These are phyloP conservation scores for Rhamphomyia laevipes DNA, from an alignment of 2,888 invertebrate species.

Conservation along the genomic window DNA sequence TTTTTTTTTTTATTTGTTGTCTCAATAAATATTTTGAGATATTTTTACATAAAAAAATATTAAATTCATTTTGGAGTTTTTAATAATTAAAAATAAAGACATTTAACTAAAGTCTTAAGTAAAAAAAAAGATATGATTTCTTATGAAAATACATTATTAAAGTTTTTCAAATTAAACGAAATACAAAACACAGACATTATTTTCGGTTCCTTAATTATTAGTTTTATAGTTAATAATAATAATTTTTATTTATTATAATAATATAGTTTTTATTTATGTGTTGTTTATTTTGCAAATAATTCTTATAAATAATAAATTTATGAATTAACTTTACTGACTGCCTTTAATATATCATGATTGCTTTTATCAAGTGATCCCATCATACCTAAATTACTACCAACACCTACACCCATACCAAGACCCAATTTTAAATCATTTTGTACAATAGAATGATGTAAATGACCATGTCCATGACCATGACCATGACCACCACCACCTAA, in stretches of 20 bases:
- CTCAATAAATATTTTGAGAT: too few species aligned
- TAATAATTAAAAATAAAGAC: too few species aligned
- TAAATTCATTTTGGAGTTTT: too few species aligned
- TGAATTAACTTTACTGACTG: constrained; percentile 39
- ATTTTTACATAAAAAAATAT: too few species aligned
- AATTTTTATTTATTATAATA: not conserved
- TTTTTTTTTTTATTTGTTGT: too few species aligned
- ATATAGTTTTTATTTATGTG: not conserved
- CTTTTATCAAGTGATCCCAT: constrained; percentile 38
- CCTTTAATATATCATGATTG: constrained; percentile 37
- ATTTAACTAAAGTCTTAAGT: too few species aligned
- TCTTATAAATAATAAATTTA: constrained; percentile 23
- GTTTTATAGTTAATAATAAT: not conserved
- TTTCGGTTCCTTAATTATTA: too few species aligned
- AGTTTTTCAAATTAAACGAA: too few species aligned
- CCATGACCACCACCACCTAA: constrained; percentile 29
- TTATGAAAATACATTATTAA: too few species aligned
- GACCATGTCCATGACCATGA: constrained; percentile 38
- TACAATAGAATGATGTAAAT: constrained; percentile 37
- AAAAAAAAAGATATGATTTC: too few species aligned
- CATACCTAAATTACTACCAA: constrained; percentile 38
- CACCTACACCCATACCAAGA: constrained; percentile 33
- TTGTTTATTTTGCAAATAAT: not conserved
- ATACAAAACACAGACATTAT: too few species aligned
- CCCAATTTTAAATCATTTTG: constrained; percentile 38